phyloP scores from a whole-genome alignment of 2,888 invertebrate genomes.

The Andrena minutula region DNA sequence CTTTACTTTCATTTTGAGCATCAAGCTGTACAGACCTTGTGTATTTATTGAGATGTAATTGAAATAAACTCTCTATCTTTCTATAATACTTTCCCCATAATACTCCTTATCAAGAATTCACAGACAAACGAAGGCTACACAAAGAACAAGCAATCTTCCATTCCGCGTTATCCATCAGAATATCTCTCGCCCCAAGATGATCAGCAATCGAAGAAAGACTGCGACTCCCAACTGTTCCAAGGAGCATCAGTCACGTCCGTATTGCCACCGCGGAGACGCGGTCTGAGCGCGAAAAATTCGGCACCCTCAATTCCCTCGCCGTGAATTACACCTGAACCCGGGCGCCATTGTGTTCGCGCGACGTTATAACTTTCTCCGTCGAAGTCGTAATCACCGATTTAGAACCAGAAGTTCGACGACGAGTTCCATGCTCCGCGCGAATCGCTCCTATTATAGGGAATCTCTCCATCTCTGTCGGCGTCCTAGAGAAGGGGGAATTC shows the following conservation, averaged over 20 bases:
- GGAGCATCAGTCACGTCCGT: background rate
- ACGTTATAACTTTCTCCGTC: constrained; percentile 19
- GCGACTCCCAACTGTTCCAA: background rate
- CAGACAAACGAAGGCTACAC: background rate
- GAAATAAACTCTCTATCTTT: too few species aligned
- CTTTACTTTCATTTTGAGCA: too few species aligned
- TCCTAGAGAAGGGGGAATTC: background rate
- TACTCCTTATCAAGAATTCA: background rate
- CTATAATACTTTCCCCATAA: too few species aligned
- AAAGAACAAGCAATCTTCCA: background rate
- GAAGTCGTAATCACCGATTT: constrained; percentile 33
- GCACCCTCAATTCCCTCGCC: constrained; percentile 8
- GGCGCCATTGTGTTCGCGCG: constrained; percentile 1
- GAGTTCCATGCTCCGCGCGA: constrained; percentile 2
- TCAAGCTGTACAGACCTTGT: too few species aligned
- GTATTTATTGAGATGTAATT: too few species aligned
- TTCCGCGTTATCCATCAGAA: background rate
- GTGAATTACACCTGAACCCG: constrained; percentile 17
- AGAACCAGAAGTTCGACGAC: constrained; percentile 19
- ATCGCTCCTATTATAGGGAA: constrained; percentile 13
- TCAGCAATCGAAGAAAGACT: background rate
- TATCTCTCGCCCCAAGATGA: background rate
- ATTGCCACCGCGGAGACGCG: background rate
- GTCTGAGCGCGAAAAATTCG: constrained; percentile 11
- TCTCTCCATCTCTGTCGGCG: background rate